These are phyloP conservation scores for Peromyscus melanophrys DNA, from an alignment of 2,797 vertebrate species.

Conservation along the genomic window DNA sequence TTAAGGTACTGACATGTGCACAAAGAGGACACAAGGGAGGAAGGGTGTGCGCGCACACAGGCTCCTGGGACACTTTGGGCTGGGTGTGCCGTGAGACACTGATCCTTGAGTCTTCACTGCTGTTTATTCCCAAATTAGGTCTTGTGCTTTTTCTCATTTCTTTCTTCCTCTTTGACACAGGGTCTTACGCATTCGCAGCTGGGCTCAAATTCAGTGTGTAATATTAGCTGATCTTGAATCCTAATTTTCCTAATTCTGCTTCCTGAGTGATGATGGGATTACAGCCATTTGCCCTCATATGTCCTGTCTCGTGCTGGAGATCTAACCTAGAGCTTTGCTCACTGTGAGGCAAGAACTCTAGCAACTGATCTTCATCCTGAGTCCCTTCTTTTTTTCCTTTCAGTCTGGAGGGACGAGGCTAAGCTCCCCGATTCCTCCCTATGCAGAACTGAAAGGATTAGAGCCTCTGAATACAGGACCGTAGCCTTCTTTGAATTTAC, in stretches of 20 bases:
- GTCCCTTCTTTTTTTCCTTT: not conserved
- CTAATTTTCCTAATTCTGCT: not conserved
- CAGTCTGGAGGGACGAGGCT: slow-evolving; percentile 44
- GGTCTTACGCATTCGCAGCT: not conserved
- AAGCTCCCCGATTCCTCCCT: slow-evolving; percentile 53
- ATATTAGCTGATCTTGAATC: not conserved
- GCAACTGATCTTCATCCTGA: not conserved
- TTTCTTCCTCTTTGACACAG: not conserved
- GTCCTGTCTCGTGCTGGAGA: not conserved
- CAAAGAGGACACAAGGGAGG: not conserved
- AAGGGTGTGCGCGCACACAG: not conserved
- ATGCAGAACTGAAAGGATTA: slow-evolving; percentile 64
- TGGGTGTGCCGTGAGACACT: not conserved
- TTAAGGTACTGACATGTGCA: not conserved
- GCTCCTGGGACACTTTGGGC: not conserved
- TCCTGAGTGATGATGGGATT: not conserved
- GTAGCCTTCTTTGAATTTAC: slow-evolving; percentile 73
- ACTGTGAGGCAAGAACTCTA: not conserved
- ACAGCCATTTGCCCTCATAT: no score
- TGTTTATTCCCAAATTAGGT: not conserved
- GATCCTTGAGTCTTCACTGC: not conserved
- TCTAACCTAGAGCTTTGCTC: not conserved
- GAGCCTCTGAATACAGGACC: slow-evolving; percentile 46
- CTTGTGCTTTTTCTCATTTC: not conserved
- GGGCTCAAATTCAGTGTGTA: not conserved